These are phyloP conservation scores for Ceratotherium simum DNA, from an alignment of 2,113 vertebrate species.

Conservation along the genomic window DNA sequence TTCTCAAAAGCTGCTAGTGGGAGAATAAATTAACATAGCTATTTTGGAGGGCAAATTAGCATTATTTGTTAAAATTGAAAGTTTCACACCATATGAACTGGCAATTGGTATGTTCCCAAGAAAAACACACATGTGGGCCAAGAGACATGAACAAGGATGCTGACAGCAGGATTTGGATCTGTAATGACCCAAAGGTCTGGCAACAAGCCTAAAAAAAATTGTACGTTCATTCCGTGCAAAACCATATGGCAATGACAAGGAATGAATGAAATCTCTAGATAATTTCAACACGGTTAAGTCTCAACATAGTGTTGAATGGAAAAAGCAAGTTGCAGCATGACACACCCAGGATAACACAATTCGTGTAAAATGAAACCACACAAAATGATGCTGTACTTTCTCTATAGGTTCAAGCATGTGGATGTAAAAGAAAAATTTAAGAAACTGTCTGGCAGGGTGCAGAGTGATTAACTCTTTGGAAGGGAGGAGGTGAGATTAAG, in stretches of 20 bases:
- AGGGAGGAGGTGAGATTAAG: not conserved
- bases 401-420: not conserved
- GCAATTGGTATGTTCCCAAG: conserved; percentile 48
- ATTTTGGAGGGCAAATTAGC: conserved; percentile 61
- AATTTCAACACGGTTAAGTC: not conserved
- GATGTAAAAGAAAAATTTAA: not conserved
- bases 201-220: not conserved
- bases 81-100: conserved; percentile 45
- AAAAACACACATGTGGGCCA: not conserved
- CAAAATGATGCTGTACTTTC: not conserved
- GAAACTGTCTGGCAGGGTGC: not conserved
- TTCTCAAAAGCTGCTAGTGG: not conserved
- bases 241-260: not conserved
- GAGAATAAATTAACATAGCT: not conserved
- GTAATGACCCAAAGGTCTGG: not conserved
- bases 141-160: not conserved
- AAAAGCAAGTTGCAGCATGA: not conserved
- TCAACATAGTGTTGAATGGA: not conserved
- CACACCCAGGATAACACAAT: too few species aligned
- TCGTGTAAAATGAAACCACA: not conserved
- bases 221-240: not conserved
- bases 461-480: not conserved
- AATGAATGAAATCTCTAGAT: not conserved
- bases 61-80: conserved; percentile 72
- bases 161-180: not conserved